phyloP scores from a whole-genome alignment of 2,888 invertebrate genomes.

The Tetragonisca angustula region DNA sequence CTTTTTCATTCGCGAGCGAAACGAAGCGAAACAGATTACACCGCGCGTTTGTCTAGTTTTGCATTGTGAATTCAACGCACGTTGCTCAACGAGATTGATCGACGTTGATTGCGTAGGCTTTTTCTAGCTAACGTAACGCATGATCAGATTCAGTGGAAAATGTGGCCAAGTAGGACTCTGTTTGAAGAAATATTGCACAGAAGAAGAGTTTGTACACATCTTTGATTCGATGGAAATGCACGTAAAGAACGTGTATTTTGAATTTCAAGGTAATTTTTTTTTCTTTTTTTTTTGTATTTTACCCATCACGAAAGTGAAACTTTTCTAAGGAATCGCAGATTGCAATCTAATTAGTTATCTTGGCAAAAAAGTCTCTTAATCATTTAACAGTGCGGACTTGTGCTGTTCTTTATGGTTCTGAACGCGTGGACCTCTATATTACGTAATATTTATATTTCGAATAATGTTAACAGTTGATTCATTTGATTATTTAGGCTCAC shows the following conservation, averaged over 20 bases:
- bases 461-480: too few relatives aligned
- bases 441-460: too few relatives aligned
- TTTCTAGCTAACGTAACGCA: neutral
- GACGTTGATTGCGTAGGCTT: constrained; percentile 60
- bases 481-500: too few relatives aligned
- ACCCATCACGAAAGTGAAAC: too few relatives aligned
- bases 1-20: neutral
- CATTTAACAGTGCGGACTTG: too few relatives aligned
- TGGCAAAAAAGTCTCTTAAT: too few relatives aligned
- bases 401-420: too few relatives aligned
- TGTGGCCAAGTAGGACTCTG: neutral
- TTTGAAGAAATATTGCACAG: neutral
- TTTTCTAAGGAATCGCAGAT: too few relatives aligned
- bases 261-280: neutral
- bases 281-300: too few relatives aligned
- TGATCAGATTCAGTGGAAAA: neutral
- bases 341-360: too few relatives aligned
- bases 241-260: neutral
- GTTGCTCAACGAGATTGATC: constrained; percentile 51
- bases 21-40: neutral
- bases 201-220: neutral
- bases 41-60: constrained; percentile 7
- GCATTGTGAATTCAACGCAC: constrained; percentile 15
- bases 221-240: too few relatives aligned
- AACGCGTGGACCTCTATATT: too few relatives aligned